Conservation (phyloP, 1,140 invertebrate genomes). For the Heterodera schachtii region DNA sequence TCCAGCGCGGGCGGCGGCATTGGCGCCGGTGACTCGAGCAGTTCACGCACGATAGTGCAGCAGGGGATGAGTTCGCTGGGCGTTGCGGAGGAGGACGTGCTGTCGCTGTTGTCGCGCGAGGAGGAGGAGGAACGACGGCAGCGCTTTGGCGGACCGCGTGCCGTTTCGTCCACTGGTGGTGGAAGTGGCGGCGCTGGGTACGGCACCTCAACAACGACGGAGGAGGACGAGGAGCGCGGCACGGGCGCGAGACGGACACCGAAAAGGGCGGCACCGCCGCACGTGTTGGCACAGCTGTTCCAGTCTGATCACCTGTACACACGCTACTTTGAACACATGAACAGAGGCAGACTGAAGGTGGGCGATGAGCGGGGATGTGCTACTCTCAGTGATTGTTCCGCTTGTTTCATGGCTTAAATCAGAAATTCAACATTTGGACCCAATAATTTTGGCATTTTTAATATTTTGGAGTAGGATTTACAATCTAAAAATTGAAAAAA, state of each 20-base stretch:
- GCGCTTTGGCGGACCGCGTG: not conserved
- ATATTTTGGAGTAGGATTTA: no score
- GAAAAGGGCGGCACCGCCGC: slow-evolving; percentile 7
- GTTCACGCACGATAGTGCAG: slow-evolving; percentile 26
- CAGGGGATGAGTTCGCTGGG: slow-evolving; percentile 21
- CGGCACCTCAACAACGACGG: not conserved
- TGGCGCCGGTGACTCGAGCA: slow-evolving; percentile 18
- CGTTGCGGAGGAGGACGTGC: slow-evolving; percentile 28
- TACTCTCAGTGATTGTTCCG: not conserved
- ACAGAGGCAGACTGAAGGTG: slow-evolving; percentile 44
- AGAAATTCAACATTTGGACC: no score
- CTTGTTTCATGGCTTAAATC: not conserved
- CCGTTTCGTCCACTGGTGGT: no score
- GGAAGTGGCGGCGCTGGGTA: slow-evolving; percentile 3
- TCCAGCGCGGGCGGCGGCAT: not conserved
- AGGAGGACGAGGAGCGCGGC: slow-evolving; percentile 6
- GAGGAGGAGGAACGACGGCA: not conserved
- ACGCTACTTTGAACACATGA: slow-evolving; percentile 54
- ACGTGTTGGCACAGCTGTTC: slow-evolving; percentile 38
- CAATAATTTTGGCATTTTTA: no score
- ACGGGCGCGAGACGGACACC: not conserved
- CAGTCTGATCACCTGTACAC: slow-evolving; percentile 44
- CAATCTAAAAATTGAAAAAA: no score
- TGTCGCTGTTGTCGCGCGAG: slow-evolving; percentile 26
- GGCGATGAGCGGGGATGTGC: no score